Evolutionary conservation across 1,140 invertebrate genomes (phyloP).

Genomic region (Bombyx mandarina): DNA sequence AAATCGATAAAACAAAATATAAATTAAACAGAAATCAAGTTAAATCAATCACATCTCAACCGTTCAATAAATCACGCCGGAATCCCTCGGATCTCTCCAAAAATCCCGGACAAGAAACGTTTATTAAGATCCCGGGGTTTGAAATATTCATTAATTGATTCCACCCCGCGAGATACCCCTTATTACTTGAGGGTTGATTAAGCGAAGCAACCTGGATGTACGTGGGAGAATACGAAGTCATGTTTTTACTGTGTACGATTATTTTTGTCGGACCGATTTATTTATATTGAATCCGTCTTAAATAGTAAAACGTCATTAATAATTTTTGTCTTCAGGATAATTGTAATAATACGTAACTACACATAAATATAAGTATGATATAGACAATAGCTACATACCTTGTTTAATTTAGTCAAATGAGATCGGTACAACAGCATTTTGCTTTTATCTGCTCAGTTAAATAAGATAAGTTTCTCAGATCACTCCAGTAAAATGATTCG

Average conservation of each 20-base stretch:
- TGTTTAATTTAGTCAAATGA: too few relatives aligned
- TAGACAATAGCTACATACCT: too few relatives aligned
- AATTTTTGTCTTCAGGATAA: too few relatives aligned
- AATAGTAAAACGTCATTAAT: too few relatives aligned
- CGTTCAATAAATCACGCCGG: slow-evolving; percentile 35
- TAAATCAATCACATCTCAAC: slow-evolving; percentile 37
- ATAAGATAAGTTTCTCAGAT: too few relatives aligned
- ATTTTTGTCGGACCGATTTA: background rate
- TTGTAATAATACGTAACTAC: too few relatives aligned
- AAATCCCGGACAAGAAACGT: slow-evolving; percentile 56
- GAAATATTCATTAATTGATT: slow-evolving; percentile 67
- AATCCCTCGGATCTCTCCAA: slow-evolving; percentile 34
- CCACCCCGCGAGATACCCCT: slow-evolving; percentile 46
- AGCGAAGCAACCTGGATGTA: slow-evolving; percentile 39
- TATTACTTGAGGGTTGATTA: slow-evolving; percentile 57
- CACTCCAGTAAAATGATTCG: too few relatives aligned
- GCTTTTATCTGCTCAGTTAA: too few relatives aligned
- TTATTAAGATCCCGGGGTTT: slow-evolving; percentile 50
- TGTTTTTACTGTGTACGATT: slow-evolving; percentile 11
- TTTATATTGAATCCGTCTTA: too few relatives aligned
- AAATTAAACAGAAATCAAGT: slow-evolving; percentile 25
- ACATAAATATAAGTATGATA: too few relatives aligned
- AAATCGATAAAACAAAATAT: background rate
- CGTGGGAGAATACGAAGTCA: slow-evolving; percentile 21
- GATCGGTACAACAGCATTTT: too few relatives aligned